Conservation (phyloP, 1,140 invertebrate species). For the Drosophila saltans region DNA sequence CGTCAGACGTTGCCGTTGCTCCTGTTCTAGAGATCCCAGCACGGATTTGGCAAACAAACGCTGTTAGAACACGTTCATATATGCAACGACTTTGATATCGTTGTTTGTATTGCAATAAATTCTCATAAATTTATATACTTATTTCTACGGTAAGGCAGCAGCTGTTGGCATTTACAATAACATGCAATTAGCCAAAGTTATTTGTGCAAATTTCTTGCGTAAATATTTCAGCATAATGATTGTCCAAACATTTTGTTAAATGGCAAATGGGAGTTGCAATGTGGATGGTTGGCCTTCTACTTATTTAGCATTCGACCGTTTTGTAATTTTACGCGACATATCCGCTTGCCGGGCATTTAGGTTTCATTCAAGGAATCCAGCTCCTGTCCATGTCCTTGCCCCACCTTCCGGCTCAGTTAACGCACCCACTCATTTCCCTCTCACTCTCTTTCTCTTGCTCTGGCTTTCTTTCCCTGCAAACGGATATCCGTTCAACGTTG, state of each 20-base stretch:
- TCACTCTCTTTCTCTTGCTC: neutral
- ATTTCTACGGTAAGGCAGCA: constrained; percentile 37
- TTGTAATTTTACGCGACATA: constrained; percentile 73
- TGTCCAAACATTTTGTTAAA: constrained; percentile 19
- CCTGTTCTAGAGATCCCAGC: constrained; percentile 3
- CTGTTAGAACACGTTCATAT: constrained; percentile 13
- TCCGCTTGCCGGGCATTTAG: constrained; percentile 75
- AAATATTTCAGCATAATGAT: constrained; percentile 49
- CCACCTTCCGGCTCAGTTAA: constrained; percentile 26
- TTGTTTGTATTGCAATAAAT: constrained; percentile 57
- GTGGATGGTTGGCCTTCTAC: constrained; percentile 30
- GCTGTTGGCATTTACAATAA: constrained; percentile 43
- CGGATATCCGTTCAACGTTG: constrained; percentile 68
- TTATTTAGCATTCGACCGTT: constrained; percentile 53
- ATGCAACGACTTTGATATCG: neutral
- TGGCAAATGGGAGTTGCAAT: neutral
- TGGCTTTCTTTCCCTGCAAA: constrained; percentile 17
- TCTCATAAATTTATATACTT: constrained; percentile 66
- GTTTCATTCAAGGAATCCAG: constrained; percentile 60
- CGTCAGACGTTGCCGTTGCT: constrained; percentile 34
- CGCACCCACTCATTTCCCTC: neutral
- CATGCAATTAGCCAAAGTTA: constrained; percentile 64
- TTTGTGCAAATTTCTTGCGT: constrained; percentile 46
- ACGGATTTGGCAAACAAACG: neutral
- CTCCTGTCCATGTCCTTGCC: neutral